These are phyloP conservation scores for Monoplex corrugatus DNA, from an alignment of 2,888 invertebrate genomes.

Conservation along the genomic window DNA sequence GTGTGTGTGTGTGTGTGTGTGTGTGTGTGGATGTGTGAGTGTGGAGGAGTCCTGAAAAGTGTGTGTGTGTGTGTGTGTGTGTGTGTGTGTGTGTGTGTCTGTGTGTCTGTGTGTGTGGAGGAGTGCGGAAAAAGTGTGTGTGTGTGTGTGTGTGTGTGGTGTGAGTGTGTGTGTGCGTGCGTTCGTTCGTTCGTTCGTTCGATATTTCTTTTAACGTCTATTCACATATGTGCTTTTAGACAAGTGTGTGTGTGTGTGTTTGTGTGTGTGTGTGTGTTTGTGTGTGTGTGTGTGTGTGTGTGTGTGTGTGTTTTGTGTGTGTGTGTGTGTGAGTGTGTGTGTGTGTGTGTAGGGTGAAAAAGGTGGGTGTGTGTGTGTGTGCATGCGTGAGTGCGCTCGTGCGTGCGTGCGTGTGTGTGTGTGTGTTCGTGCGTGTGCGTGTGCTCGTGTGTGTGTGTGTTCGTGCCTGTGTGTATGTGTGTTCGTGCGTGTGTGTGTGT, in stretches of 20 bases:
- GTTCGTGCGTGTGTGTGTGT: not conserved
- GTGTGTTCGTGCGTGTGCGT: slow-evolving; percentile 33
- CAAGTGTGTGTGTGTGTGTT: not conserved
- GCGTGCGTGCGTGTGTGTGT: slow-evolving; percentile 13
- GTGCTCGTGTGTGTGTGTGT: slow-evolving; percentile 28
- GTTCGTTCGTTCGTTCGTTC: not conserved
- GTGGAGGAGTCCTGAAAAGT: too few relatives aligned
- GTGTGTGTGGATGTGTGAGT: not conserved
- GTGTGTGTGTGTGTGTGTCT: not conserved
- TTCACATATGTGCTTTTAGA: too few relatives aligned
- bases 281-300: slow-evolving; percentile 2
- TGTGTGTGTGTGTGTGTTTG: not conserved
- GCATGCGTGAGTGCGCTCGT: not conserved
- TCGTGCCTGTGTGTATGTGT: slow-evolving; percentile 42
- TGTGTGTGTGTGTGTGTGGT: not conserved
- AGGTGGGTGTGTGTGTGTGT: too few relatives aligned
- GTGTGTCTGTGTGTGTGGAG: not conserved
- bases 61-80: too few relatives aligned
- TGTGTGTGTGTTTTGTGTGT: not conserved
- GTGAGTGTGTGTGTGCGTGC: not conserved
- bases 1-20: not conserved
- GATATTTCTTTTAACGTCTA: too few relatives aligned
- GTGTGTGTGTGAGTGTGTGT: too few relatives aligned
- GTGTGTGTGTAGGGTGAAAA: too few relatives aligned
- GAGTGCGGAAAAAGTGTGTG: too few relatives aligned